Evolutionary conservation across 2,888 invertebrate genomes (phyloP), one percentile per base, ranked within the genome.

Genomic region (Heliothis peltigera): DNA sequence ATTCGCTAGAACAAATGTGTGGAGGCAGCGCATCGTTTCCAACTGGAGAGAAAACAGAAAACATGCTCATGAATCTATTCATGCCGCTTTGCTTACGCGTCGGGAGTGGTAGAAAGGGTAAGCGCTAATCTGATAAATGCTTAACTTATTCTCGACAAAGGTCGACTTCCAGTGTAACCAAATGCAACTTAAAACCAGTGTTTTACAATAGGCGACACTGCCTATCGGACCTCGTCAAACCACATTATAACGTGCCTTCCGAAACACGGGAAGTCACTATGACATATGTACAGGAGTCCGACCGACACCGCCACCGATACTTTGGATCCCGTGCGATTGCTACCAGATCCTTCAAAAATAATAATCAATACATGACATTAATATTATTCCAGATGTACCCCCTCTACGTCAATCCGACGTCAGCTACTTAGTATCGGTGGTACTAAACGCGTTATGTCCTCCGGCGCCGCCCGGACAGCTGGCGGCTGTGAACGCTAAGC

Each of bases 1-100:
- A 98, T 85, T 97, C 98, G 0, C 91, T 99, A 81, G 99, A 99
- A 85, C 98, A 98, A 92, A 98, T 99, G 77, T 99, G 99, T 89
- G 98, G 99, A 39, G 98, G 98, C 39, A 98, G 97, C 80, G 96
- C 98, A 0, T 97, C 98, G 82, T 98, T 99, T 87, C 97, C 97
- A 21, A 97, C 97, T 4, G 97, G 98, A 85, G 99, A 99, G 83
- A 98, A 99, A 90, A 98, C 98, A 10, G 99, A 99, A 93, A 98
- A 98, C 83, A 97, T 99, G 95, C 96, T 99, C 53, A 97, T 99
- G 96, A 99, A 99, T 95, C 95, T 99, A 71, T 96, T 99, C 71
- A 98, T 99, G 96, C 99, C 99, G 0, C 95, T 99, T 65, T 99
- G 99, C 91, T 95, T 99, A 77, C 96, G 99, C 80, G 98, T 99